Evolutionary conservation across 2,797 vertebrate genomes (phyloP), one percentile per base, ranked within the genome.

Genomic region (Arctocebus calabarensis): DNA sequence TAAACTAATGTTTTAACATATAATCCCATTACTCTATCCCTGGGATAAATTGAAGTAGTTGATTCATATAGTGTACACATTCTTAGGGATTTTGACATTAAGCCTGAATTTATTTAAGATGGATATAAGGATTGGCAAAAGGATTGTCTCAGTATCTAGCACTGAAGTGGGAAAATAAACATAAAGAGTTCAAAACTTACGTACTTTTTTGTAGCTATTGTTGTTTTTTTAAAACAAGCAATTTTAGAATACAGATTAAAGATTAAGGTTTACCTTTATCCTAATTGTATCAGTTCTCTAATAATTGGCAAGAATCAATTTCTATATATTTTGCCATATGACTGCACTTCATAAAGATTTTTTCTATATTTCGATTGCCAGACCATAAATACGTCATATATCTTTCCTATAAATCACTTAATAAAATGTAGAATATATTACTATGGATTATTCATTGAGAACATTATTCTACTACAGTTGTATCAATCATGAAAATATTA

Each of bases 361-460:
- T 68, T 96, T 43, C 55, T 71, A 7, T 84, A 27, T 16, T 71
- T 11, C 25, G 64, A 0, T 37, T 79, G 13, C 70, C 70, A 89
- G 20, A 83, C 3, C 16, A 84, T 61, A 94, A 89, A 61, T 34
- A 68, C 2, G 73, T 5, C n/a, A 86, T 71, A 37, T 78, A 61
- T 40, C 11, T 75, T 95, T 96, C 43, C 37, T 22, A 90, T 94
- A 91, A 74, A 74, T 81, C 70, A 95, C 57, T 55, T 96, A 85
- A 84, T 79, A 66, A 94, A 90, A 74, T 83, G 48, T 37, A 94
- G 77, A 78, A 32, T 25, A 1, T 62, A 88, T 73, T 93, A 79
- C 29, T 75, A 5, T 96, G 55, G 2, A 84, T 84, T 89, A 93
- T 34, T 1, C 25, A 95, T 70, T 68, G 32, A 87, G 48, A 2